phyloP scores from a whole-genome alignment of 2,113 vertebrate species.

The Puntigrus tetrazona region DNA sequence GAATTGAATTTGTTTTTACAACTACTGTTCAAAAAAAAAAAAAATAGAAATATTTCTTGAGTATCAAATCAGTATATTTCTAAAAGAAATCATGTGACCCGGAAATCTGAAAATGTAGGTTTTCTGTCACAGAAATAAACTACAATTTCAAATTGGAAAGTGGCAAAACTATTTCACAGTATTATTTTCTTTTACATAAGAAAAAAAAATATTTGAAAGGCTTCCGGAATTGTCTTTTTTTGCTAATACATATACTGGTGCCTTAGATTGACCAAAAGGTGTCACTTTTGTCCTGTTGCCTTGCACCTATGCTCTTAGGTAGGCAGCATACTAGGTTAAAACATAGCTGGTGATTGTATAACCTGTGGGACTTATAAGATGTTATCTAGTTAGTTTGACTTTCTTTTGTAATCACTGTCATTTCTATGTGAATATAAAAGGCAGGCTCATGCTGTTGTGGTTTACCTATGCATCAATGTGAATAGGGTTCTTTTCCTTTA shows the following conservation, averaged over 20 bases:
- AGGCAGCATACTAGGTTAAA: neutral
- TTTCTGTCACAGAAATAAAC: no score
- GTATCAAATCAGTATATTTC: neutral
- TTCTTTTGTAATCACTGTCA: neutral
- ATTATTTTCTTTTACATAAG: no score
- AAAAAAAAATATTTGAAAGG: no score
- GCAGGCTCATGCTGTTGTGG: neutral
- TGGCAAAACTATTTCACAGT: neutral
- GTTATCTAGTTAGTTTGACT: neutral
- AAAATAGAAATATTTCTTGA: neutral
- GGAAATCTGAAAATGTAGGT: neutral
- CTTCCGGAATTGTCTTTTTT: constrained; percentile 28
- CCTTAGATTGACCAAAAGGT: neutral
- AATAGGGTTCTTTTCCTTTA: constrained; percentile 34
- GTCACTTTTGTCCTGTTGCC: neutral
- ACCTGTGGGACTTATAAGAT: neutral
- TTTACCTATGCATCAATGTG: constrained; percentile 21
- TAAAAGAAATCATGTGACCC: neutral
- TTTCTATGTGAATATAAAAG: neutral
- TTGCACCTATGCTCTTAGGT: neutral
- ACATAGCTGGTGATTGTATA: neutral
- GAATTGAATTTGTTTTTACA: no score
- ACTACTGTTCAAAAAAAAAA: neutral
- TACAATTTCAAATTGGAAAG: no score
- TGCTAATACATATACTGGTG: neutral